These are phyloP conservation scores for Acrocyrtus sp. DNA, from an alignment of 2,888 invertebrate genomes.

Conservation along the genomic window DNA sequence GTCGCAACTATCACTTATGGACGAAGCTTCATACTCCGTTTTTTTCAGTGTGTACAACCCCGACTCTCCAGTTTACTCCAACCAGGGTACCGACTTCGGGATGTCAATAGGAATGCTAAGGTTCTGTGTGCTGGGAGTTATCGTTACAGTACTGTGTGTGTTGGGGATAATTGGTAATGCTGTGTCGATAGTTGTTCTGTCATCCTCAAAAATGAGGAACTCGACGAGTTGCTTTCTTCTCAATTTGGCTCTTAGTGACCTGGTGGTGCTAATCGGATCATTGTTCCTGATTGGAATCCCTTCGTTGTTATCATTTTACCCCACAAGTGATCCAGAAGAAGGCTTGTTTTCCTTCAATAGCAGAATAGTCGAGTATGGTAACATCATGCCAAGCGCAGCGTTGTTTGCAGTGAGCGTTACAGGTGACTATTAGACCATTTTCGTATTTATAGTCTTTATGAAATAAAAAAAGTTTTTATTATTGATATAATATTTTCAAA, in stretches of 20 bases:
- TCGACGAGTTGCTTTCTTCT: slow-evolving; percentile 87
- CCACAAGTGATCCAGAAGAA: background rate
- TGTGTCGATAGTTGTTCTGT: slow-evolving; percentile 17
- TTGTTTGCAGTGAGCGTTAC: slow-evolving; percentile 10
- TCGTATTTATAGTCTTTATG: no score
- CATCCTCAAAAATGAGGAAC: slow-evolving; percentile 16
- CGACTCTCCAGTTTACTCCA: slow-evolving; percentile 16
- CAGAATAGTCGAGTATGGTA: slow-evolving; percentile 1
- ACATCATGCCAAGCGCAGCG: slow-evolving; percentile 11
- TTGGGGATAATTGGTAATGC: slow-evolving; percentile 27
- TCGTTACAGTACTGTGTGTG: background rate
- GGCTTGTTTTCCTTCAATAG: background rate
- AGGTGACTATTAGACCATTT: slow-evolving; percentile 11
- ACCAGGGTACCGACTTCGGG: slow-evolving; percentile 67
- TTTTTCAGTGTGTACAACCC: slow-evolving; percentile 32
- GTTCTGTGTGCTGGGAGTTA: slow-evolving; percentile 21
- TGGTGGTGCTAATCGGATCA: slow-evolving; percentile 85
- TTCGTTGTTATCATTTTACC: slow-evolving; percentile 21
- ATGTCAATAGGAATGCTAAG: slow-evolving; percentile 12
- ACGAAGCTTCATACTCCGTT: slow-evolving; percentile 31
- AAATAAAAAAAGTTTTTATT: no score
- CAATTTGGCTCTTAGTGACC: slow-evolving; percentile 92
- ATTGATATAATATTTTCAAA: no score
- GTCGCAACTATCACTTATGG: no score
- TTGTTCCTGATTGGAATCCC: slow-evolving; percentile 86